Conservation (phyloP, 2,113 vertebrate species). For the Cnemophilus loriae region DNA sequence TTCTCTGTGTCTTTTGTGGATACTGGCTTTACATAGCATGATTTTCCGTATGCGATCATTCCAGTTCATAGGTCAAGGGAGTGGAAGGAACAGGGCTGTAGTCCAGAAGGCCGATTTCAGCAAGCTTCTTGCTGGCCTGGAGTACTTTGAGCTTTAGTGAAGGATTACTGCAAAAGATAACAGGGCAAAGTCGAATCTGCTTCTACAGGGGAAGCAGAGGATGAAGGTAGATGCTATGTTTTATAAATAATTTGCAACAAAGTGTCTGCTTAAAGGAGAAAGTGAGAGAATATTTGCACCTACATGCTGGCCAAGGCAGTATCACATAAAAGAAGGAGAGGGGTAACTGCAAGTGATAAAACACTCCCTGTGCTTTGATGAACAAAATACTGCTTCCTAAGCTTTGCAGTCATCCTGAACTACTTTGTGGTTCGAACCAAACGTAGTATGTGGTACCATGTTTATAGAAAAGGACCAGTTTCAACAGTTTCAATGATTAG, state of each 20-base stretch:
- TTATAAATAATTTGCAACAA: not conserved
- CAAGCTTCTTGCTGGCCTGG: not conserved
- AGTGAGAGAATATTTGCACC: not conserved
- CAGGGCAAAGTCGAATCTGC: not conserved
- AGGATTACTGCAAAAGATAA: not conserved
- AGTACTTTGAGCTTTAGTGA: not conserved
- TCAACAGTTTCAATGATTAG: not conserved
- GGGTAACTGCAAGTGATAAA: not conserved
- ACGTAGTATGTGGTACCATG: not conserved
- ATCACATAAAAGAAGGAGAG: not conserved
- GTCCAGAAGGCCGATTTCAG: not conserved
- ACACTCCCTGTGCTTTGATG: not conserved
- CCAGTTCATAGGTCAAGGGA: not conserved
- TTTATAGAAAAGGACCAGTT: not conserved
- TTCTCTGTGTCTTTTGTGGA: no score
- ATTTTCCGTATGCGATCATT: not conserved
- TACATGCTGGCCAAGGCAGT: not conserved
- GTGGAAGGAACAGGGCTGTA: rapidly evolving
- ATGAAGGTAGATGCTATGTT: not conserved
- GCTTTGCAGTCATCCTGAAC: not conserved
- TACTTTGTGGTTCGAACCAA: not conserved
- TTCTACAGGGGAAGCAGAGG: not conserved
- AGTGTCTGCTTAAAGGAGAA: not conserved
- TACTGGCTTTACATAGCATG: not conserved
- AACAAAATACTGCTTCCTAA: not conserved